Conservation (phyloP, 2,888 invertebrate genomes). For the Nyleta sp. region DNA sequence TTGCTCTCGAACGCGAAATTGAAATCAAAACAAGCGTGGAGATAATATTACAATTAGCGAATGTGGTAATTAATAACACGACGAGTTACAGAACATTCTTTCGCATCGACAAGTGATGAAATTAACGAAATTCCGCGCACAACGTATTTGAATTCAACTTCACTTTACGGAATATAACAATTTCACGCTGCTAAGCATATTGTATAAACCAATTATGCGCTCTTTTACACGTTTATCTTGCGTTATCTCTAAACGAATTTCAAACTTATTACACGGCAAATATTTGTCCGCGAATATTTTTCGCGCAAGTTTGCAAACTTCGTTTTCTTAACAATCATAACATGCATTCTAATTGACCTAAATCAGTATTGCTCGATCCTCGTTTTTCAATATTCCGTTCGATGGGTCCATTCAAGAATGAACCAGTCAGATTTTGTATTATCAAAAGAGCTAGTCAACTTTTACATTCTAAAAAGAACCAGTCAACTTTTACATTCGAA, state of each 20-base stretch:
- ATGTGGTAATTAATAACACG: slow-evolving; percentile 8
- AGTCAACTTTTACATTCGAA: too few relatives aligned
- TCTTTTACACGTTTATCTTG: slow-evolving; percentile 21
- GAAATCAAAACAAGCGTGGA: slow-evolving; percentile 9
- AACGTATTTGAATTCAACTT: slow-evolving; percentile 10
- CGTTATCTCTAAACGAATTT: slow-evolving; percentile 1
- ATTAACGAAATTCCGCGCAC: slow-evolving; percentile 2
- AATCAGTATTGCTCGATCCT: too few relatives aligned
- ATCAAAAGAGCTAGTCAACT: too few relatives aligned
- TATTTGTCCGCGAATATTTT: slow-evolving; percentile 10
- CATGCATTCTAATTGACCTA: too few relatives aligned
- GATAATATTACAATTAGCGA: slow-evolving; percentile 3
- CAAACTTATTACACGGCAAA: slow-evolving; percentile 4
- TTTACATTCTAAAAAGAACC: too few relatives aligned
- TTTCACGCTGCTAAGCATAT: slow-evolving; percentile 11
- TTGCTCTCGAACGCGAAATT: neutral
- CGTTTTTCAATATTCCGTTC: too few relatives aligned
- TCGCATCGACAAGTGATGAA: slow-evolving; percentile 16
- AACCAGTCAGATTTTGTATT: too few relatives aligned
- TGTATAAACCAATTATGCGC: slow-evolving; percentile 9
- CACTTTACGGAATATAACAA: slow-evolving; percentile 9
- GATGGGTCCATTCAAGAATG: too few relatives aligned
- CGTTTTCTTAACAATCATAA: too few relatives aligned
- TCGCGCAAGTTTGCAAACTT: too few relatives aligned
- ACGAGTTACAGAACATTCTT: slow-evolving; percentile 13